Conservation (phyloP, 2,888 invertebrate species). For the Xiphydria camelus region DNA sequence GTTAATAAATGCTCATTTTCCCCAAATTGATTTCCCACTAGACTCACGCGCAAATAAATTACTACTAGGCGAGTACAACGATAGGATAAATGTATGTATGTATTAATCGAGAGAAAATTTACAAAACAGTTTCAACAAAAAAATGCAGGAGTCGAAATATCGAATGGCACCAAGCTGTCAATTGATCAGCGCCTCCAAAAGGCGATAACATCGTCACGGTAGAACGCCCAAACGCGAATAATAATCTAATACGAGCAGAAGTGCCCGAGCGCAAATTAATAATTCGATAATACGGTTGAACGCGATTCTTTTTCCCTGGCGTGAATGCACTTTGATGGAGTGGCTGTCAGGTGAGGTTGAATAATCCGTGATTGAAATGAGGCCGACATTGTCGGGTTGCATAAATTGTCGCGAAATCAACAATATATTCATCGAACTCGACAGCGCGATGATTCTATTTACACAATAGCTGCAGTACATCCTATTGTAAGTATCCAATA, state of each 20-base stretch:
- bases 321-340: constrained; percentile 46
- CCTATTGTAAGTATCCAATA: too few relatives aligned
- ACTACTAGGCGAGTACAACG: too few relatives aligned
- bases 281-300: constrained; percentile 41
- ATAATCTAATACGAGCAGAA: constrained; percentile 2
- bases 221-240: neutral
- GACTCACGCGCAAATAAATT: too few relatives aligned
- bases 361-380: constrained; percentile 47
- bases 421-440: constrained; percentile 44
- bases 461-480: constrained; percentile 37
- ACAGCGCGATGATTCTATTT: constrained; percentile 26
- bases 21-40: too few relatives aligned
- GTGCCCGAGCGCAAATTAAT: constrained; percentile 37
- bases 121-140: too few relatives aligned
- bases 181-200: too few relatives aligned
- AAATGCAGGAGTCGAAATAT: too few relatives aligned
- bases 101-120: too few relatives aligned
- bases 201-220: neutral
- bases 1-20: too few relatives aligned
- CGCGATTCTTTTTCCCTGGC: constrained; percentile 52
- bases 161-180: too few relatives aligned
- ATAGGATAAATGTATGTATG: too few relatives aligned
- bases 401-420: constrained; percentile 47
- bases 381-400: constrained; percentile 30
- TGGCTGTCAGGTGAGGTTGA: constrained; percentile 41